These are phyloP conservation scores for Poeciliopsis gracilis DNA, from an alignment of 2,797 vertebrate genomes.

Conservation along the genomic window DNA sequence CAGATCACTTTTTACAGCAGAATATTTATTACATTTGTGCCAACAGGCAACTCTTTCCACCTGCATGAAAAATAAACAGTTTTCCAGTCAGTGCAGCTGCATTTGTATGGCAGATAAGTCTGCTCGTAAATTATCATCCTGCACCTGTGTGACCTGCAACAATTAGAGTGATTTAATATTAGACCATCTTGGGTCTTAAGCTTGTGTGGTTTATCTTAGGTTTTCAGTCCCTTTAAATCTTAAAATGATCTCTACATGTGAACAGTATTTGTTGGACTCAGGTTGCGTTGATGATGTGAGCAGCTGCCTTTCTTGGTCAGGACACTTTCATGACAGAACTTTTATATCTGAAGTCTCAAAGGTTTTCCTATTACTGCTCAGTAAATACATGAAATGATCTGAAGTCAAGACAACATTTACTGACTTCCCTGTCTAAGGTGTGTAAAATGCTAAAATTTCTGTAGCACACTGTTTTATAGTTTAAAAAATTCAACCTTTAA, in stretches of 20 bases:
- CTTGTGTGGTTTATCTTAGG: background rate
- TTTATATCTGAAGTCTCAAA: background rate
- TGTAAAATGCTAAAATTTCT: background rate
- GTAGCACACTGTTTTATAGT: background rate
- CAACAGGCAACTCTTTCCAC: slow-evolving; percentile 27
- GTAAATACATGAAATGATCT: background rate
- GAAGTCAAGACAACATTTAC: background rate
- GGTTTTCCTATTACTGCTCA: background rate
- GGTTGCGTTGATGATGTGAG: background rate
- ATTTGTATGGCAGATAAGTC: slow-evolving; percentile 30
- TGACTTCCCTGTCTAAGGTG: background rate
- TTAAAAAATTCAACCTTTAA: background rate
- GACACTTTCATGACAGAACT: background rate
- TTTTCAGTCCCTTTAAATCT: background rate
- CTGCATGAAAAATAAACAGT: slow-evolving; percentile 20
- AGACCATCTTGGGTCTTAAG: background rate
- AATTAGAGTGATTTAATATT: background rate
- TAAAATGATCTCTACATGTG: background rate
- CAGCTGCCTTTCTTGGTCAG: background rate
- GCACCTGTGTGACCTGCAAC: background rate
- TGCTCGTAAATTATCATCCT: background rate
- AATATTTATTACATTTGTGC: slow-evolving; percentile 8
- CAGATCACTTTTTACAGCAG: background rate
- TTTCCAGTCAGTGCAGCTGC: slow-evolving; percentile 12
- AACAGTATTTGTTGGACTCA: background rate